Base-by-base conservation (phyloP, 2,888 invertebrate genomes). In the Tipula unca region DNA sequence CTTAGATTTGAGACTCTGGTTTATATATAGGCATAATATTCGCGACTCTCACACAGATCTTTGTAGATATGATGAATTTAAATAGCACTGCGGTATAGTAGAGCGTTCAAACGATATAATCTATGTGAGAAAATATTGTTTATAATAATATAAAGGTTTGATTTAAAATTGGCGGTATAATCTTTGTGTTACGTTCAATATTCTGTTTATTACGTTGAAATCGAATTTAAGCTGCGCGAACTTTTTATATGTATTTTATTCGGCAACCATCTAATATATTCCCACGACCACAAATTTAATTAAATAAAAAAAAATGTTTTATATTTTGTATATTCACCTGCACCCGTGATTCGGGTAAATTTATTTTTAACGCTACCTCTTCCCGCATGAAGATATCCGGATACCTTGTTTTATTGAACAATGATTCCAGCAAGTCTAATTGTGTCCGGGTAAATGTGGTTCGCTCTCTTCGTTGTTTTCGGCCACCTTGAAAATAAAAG, bases 371-470 rank as follows among this genome's bases (percentile, higher is more conserved):
- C 0, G 99, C 98, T 69, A 98, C 98, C 91, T 99, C 99, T 89
- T 99, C 99, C 86, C 99, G 91, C 97, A 98, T 98, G 92, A 98
- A 99, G 90, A 99, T 99, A 92, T 99, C 99, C 0, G 99, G 96
- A 92, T 99, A 99, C 89, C 98, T 92, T 3, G 98, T 99, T 92
- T 98, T 98, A 87, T 94, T 94, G 91, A 99, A 99, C 86, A 98
- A 92, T 0, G 95, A 92, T 89, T 99, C 99, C 86, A 99, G 92
- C 14, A 98, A 94, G 90, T 98, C 98, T 86, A 99, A 92, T 89
- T 99, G 99, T 0, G 97, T 95, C 82, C 98, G 92, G 0, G 98
- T 98, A 92, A 98, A 99, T 3, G 99, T 99, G 6, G 99, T 99
- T 85, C 99, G 91, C 89, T 99, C 99, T 86, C 99, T 92, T 1